Evolutionary conservation across 2,113 vertebrate genomes (phyloP), one percentile per base, ranked within the genome.

Genomic region (Cinclus cinclus): DNA sequence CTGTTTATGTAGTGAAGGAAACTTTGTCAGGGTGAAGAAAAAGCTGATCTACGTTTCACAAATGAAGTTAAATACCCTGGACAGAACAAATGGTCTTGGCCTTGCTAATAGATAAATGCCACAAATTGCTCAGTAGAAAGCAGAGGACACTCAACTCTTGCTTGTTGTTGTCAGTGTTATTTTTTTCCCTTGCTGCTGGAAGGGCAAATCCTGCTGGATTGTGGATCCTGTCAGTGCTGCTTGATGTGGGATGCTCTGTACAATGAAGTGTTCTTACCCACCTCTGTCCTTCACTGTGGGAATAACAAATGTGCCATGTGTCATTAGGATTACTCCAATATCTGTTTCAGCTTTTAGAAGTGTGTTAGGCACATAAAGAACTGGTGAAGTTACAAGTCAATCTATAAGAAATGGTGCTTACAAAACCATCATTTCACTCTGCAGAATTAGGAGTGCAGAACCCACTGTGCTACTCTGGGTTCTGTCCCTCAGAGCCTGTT

Each of bases 271-370:
- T 63, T 83, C 21, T 22, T 53, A 31, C 31, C 31, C 50, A 35
- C 24, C 21, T 3, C 0, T 22, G 16, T 60, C 60, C 37, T 70
- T 64, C 55, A 18, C 33, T 18, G 44, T 39, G 8, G 39, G 47
- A 70, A 21, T 71, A 73, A 47, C 10, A 53, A 53, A 21, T 33
- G 4, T 13, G 44, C 28, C 12, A 15, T 0, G 0, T 59, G 11
- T 49, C 24, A 15, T 50, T 30, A 27, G 70, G 58, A 24, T 55
- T 55, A 6, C 28, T 78, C 64, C 53, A 31, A 3, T 21, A 23
- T 39, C 53, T 82, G 30, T 41, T 81, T 28, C 33, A 49, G 5
- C 49, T 68, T 91, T 7, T 17, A 37, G 22, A 56, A 69, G 9
- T 30, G 7, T n/a, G 25, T 37, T 62, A 18, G 33, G 13, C 55